Percentiles rank a stretch among this genome's conserved stretches.
Evolutionary conservation across 64 coral and sea anemone genomes (phyloP).

Genomic region (Dendronephthya gigantea): DNA sequence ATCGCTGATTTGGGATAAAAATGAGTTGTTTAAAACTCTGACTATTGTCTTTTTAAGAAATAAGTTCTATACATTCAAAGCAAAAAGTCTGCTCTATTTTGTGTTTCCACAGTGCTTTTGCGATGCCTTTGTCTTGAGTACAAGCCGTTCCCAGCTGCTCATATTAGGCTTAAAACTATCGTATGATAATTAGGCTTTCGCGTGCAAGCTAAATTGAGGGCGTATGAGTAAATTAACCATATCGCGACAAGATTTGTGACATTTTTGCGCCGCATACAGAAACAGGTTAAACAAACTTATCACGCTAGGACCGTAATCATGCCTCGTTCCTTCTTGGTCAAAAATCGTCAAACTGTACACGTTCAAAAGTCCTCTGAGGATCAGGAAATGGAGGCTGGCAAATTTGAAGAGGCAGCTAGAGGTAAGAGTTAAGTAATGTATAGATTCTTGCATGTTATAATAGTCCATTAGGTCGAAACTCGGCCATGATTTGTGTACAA

Average conservation of each 20-base stretch:
- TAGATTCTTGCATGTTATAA: not conserved
- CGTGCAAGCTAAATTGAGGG: not conserved
- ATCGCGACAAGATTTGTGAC: not conserved
- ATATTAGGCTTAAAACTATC: not conserved
- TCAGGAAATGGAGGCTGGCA: not conserved
- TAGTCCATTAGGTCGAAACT: not conserved
- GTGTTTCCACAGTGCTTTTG: not conserved
- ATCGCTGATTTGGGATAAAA: no score
- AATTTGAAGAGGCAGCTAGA: no score
- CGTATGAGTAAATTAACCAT: not conserved
- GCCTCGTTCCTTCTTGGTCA: not conserved
- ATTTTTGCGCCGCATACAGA: not conserved
- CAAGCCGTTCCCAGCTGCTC: not conserved
- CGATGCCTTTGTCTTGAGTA: not conserved
- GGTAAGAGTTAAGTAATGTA: not conserved
- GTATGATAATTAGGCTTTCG: not conserved
- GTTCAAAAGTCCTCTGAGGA: not conserved
- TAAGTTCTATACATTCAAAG: not conserved
- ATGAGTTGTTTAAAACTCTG: not conserved
- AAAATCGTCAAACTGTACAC: not conserved
- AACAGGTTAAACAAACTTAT: not conserved
- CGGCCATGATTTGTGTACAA: not conserved
- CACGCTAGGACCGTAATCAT: not conserved
- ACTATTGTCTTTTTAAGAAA: not conserved
- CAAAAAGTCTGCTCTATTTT: not conserved